Conservation (phyloP, 1,140 invertebrate genomes). For the Solenopsis fugax region DNA sequence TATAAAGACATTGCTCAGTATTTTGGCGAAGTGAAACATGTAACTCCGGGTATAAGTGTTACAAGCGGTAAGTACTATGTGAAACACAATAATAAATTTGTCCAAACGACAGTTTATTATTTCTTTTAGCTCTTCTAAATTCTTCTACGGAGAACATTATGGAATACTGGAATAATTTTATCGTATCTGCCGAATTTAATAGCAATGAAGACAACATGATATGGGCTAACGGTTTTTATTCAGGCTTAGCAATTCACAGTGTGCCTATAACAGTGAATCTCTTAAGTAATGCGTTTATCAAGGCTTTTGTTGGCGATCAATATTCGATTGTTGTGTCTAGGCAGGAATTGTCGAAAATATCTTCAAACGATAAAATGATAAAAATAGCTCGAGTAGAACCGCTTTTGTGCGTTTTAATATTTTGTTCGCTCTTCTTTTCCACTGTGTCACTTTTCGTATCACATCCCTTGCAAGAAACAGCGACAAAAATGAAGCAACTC, state of each 20-base stretch:
- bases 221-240: slow-evolving; percentile 81
- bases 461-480: too few species aligned
- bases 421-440: slow-evolving; percentile 69
- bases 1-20: slow-evolving; percentile 71
- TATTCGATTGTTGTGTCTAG: slow-evolving; percentile 74
- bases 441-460: too few species aligned
- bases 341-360: slow-evolving; percentile 20
- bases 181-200: slow-evolving; percentile 83
- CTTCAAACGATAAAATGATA: too few species aligned
- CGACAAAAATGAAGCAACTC: too few species aligned
- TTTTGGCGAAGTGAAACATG: slow-evolving; percentile 58
- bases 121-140: slow-evolving; percentile 78
- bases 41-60: slow-evolving; percentile 52
- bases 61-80: slow-evolving; percentile 68
- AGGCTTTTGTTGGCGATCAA: slow-evolving; percentile 75
- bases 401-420: slow-evolving; percentile 31
- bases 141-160: slow-evolving; percentile 74
- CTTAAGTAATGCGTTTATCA: slow-evolving; percentile 81
- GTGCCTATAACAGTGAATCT: slow-evolving; percentile 83
- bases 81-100: neutral
- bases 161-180: slow-evolving; percentile 80
- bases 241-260: slow-evolving; percentile 80
- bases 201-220: slow-evolving; percentile 47
- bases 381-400: too few species aligned
- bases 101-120: slow-evolving; percentile 13